Percentiles rank a stretch among this genome's conserved stretches.
These are phyloP conservation scores for Uropetala carovei DNA, from an alignment of 2,888 invertebrate genomes.

Conservation along the genomic window DNA sequence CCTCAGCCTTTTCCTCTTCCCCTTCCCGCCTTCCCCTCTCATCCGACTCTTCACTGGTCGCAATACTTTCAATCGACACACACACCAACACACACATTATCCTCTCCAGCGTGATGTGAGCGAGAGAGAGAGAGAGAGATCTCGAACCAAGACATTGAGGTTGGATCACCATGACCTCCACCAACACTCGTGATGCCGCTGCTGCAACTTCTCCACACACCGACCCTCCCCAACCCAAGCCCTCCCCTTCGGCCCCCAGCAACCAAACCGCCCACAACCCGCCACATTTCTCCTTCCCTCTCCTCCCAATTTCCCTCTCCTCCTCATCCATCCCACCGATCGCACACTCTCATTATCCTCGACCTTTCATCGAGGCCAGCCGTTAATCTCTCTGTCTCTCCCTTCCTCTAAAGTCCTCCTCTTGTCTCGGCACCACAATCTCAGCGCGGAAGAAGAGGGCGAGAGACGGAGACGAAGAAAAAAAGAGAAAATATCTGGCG, in stretches of 20 bases:
- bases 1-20: background rate
- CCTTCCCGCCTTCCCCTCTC: background rate
- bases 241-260: no score
- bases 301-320: background rate
- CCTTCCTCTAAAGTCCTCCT: background rate
- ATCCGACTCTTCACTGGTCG: background rate
- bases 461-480: background rate
- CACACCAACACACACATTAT: background rate
- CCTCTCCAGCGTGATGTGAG: slow-evolving; percentile 11
- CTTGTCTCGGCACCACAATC: background rate
- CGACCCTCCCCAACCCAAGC: background rate
- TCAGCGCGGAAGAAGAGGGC: background rate
- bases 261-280: background rate
- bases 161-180: slow-evolving; percentile 47
- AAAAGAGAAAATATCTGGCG: background rate
- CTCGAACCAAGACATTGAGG: slow-evolving; percentile 40
- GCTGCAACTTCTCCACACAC: slow-evolving; percentile 29
- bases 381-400: background rate
- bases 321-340: background rate
- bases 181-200: slow-evolving; percentile 52
- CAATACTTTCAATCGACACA: slow-evolving; percentile 30
- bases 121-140: background rate
- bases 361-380: slow-evolving; percentile 25
- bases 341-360: slow-evolving; percentile 8
- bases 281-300: background rate